phyloP scores from a whole-genome alignment of 2,113 vertebrate genomes.

The Blennius ocellaris region DNA sequence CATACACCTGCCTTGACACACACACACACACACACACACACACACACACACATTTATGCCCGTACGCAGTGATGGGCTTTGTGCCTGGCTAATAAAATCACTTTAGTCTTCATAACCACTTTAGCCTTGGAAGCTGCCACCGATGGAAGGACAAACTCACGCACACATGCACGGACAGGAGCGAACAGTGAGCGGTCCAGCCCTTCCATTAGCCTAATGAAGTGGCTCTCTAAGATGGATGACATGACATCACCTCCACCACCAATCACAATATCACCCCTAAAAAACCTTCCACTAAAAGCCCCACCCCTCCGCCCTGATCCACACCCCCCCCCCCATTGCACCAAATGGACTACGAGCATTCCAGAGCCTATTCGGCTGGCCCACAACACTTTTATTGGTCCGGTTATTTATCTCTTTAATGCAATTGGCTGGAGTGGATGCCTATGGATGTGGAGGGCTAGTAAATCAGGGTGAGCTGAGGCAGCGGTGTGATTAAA shows the following conservation, averaged over 20 bases:
- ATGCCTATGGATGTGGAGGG: conserved; percentile 61
- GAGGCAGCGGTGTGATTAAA: conserved; percentile 69
- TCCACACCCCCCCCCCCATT: conserved; percentile 1
- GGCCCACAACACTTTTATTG: conserved; percentile 76
- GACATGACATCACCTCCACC: conserved; percentile 80
- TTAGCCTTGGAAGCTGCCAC: conserved; percentile 75
- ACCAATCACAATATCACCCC: conserved; percentile 80
- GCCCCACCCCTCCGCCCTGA: conserved; percentile 28
- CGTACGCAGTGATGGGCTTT: conserved; percentile 55
- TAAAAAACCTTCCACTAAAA: conserved; percentile 78
- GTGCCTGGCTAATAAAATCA: conserved; percentile 75
- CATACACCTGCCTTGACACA: neutral
- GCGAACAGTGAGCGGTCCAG: conserved; percentile 59
- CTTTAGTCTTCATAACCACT: conserved; percentile 80
- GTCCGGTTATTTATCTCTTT: conserved; percentile 80
- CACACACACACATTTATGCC: conserved; percentile 37
- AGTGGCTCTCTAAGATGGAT: conserved; percentile 80
- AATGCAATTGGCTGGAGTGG: conserved; percentile 80
- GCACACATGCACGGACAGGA: conserved; percentile 51
- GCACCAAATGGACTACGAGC: conserved; percentile 73
- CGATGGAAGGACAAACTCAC: conserved; percentile 62
- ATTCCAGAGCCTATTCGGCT: conserved; percentile 67
- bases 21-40: conserved; percentile 26
- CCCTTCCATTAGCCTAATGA: conserved; percentile 84
- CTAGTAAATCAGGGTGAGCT: conserved; percentile 70